A percentile compares a stretch with the other conserved stretches of the same genome.
Evolutionary conservation across 2,888 invertebrate species (phyloP).

Genomic region (Coelogynopora nodosa): DNA sequence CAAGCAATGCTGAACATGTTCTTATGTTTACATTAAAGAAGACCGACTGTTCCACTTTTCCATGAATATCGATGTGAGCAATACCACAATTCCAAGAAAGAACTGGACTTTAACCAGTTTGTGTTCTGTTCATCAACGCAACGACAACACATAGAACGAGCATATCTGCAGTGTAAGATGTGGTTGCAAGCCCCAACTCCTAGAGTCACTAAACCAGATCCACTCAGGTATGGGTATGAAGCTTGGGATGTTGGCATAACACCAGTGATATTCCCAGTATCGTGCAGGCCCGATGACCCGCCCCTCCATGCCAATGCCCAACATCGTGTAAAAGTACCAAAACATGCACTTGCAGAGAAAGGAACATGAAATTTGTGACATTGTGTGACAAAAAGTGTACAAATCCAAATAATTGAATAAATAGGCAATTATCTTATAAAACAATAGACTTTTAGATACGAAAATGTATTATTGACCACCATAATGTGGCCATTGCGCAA

Average conservation of each 20-base stretch:
- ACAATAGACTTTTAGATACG: neutral
- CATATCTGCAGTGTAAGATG: neutral
- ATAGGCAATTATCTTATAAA: neutral
- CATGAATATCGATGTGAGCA: neutral
- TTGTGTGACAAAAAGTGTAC: neutral
- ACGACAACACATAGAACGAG: neutral
- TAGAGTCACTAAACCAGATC: neutral
- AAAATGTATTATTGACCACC: neutral
- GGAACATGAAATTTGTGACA: neutral
- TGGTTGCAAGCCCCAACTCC: neutral
- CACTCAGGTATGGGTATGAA: neutral
- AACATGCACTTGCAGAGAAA: neutral
- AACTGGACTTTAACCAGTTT: neutral
- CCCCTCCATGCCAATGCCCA: neutral
- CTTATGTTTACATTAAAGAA: neutral
- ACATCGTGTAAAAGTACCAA: neutral
- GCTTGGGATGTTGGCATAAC: too few species aligned
- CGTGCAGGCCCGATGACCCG: neutral
- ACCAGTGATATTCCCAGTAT: neutral
- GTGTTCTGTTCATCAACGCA: neutral
- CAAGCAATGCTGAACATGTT: neutral
- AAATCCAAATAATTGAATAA: neutral
- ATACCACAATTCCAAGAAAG: neutral
- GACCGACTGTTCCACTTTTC: neutral
- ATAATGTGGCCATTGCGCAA: neutral